Conservation (phyloP, 2,888 invertebrate species). For the Lobophora halterata region DNA sequence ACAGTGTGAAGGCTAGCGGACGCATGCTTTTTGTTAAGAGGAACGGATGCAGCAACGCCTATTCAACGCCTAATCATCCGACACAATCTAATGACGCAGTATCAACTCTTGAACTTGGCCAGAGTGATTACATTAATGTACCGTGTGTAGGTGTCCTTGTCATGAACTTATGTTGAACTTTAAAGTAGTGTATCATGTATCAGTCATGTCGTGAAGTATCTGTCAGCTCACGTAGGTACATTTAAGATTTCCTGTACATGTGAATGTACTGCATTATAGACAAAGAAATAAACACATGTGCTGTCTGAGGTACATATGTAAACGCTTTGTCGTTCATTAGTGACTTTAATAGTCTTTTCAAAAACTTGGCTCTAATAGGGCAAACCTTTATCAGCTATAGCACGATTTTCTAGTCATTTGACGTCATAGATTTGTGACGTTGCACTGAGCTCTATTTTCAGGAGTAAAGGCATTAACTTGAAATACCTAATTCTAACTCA, state of each 20-base stretch:
- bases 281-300: too few relatives aligned
- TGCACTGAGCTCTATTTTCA: too few relatives aligned
- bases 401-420: too few relatives aligned
- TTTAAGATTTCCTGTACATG: slow-evolving; percentile 6
- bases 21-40: slow-evolving; percentile 56
- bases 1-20: slow-evolving; percentile 60
- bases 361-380: too few relatives aligned
- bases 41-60: slow-evolving; percentile 54
- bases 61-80: slow-evolving; percentile 49
- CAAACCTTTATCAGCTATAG: too few relatives aligned
- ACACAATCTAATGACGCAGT: slow-evolving; percentile 46
- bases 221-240: slow-evolving; percentile 7
- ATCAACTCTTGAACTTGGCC: slow-evolving; percentile 62
- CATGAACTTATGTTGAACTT: slow-evolving; percentile 30
- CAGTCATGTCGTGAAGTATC: slow-evolving; percentile 13
- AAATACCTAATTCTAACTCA: too few relatives aligned
- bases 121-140: slow-evolving; percentile 42
- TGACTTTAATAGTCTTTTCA: too few relatives aligned
- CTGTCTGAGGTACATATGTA: too few relatives aligned
- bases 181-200: slow-evolving; percentile 13
- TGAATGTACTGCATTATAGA: too few relatives aligned
- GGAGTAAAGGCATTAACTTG: too few relatives aligned
- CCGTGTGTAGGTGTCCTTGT: slow-evolving; percentile 30
- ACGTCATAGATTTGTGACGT: too few relatives aligned
- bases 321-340: too few relatives aligned